Evolutionary conservation across 2,888 invertebrate genomes (phyloP).

Genomic region (Agrotis segetum): DNA sequence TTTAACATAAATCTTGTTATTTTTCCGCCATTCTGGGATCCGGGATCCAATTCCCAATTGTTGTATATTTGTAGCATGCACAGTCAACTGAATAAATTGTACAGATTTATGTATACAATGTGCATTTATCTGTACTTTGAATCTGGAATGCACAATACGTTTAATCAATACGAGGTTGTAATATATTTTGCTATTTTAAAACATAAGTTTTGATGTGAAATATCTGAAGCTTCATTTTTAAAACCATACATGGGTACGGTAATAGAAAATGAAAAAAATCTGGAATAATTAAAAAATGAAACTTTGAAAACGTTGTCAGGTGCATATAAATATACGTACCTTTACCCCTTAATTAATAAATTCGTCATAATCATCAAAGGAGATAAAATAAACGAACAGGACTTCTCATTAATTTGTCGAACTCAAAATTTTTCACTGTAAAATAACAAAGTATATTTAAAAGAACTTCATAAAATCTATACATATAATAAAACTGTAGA

Average conservation of each 20-base stretch:
- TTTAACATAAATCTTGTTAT: slow-evolving; percentile 27
- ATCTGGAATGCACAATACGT: slow-evolving; percentile 8
- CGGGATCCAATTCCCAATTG: slow-evolving; percentile 5
- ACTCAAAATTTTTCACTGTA: slow-evolving; percentile 19
- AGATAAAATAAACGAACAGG: slow-evolving; percentile 24
- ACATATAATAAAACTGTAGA: too few species aligned
- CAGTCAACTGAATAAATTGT: slow-evolving; percentile 36
- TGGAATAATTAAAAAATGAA: too few species aligned
- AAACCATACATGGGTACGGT: not conserved
- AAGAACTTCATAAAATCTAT: slow-evolving; percentile 32
- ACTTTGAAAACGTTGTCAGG: too few species aligned
- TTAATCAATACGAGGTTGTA: slow-evolving; percentile 8
- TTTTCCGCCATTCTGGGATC: slow-evolving; percentile 17
- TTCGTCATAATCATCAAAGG: slow-evolving; percentile 20
- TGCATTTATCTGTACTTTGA: slow-evolving; percentile 16
- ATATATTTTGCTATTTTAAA: slow-evolving; percentile 9
- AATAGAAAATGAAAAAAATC: not conserved
- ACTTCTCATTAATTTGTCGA: slow-evolving; percentile 14
- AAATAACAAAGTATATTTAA: slow-evolving; percentile 21
- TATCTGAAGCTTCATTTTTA: too few species aligned
- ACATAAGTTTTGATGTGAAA: not conserved
- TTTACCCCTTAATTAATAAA: slow-evolving; percentile 1
- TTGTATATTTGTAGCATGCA: slow-evolving; percentile 17
- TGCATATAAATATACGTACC: too few species aligned
- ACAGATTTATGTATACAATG: slow-evolving; percentile 31